Evolutionary conservation across 2,797 vertebrate species (phyloP).

Genomic region (Lacerta agilis): DNA sequence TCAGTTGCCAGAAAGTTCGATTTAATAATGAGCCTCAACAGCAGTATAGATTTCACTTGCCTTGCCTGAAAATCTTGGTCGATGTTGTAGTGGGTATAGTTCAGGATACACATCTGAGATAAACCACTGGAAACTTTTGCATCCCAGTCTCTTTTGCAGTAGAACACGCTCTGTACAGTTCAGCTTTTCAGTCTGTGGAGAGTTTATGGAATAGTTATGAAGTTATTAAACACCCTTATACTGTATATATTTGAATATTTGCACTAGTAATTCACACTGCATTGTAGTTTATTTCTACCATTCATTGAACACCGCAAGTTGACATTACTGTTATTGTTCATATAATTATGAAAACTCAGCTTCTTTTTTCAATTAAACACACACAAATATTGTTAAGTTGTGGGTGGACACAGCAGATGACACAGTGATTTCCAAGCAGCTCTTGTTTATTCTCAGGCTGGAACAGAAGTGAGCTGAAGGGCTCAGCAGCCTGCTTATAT

Average conservation of each 20-base stretch:
- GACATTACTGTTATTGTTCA: not conserved
- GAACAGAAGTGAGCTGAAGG: too few species aligned
- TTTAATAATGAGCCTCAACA: not conserved
- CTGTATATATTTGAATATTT: constrained; percentile 25
- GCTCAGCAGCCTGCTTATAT: too few species aligned
- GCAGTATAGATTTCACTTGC: constrained; percentile 62
- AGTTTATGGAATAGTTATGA: not conserved
- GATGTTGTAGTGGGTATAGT: constrained; percentile 78
- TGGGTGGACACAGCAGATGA: too few species aligned
- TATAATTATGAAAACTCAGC: not conserved
- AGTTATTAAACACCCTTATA: not conserved
- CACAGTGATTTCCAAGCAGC: too few species aligned
- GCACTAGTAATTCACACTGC: not conserved
- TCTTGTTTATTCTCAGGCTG: too few species aligned
- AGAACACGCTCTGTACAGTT: constrained; percentile 82
- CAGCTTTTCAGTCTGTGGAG: constrained; percentile 79
- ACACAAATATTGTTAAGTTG: too few species aligned
- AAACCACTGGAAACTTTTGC: constrained; percentile 89
- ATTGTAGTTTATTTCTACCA: constrained; percentile 11
- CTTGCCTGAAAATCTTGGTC: constrained; percentile 78
- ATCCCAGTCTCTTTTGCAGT: constrained; percentile 83
- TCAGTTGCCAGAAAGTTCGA: not conserved
- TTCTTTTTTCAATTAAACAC: not conserved
- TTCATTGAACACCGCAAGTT: constrained; percentile 13
- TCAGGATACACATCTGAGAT: constrained; percentile 85